Evolutionary conservation across 2,888 invertebrate species (phyloP).

Genomic region (Xestoiulus laeticollis): DNA sequence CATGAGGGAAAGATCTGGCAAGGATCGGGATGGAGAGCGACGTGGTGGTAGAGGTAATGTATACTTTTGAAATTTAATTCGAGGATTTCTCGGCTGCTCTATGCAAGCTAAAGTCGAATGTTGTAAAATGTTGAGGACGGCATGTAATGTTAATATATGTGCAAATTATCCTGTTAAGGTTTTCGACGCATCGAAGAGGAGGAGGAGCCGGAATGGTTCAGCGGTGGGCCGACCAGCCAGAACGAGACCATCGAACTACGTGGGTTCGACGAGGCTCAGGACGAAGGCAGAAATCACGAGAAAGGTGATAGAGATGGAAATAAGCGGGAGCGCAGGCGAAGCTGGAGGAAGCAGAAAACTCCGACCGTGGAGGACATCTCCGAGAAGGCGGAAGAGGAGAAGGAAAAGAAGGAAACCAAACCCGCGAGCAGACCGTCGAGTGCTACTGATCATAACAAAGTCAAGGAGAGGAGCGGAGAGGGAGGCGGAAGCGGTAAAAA

Average conservation of each 20-base stretch:
- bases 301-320: background rate
- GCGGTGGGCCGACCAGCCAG: constrained; percentile 84
- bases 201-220: constrained; percentile 89
- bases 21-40: constrained; percentile 54
- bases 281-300: constrained; percentile 51
- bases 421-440: background rate
- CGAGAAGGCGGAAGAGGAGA: constrained; percentile 52
- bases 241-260: constrained; percentile 88
- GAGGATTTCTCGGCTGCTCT: too few species aligned
- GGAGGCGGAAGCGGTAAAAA: background rate
- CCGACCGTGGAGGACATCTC: constrained; percentile 48
- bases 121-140: too few species aligned
- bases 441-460: background rate
- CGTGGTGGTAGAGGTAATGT: constrained; percentile 55
- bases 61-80: background rate
- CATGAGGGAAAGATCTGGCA: constrained; percentile 63
- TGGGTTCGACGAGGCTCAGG: constrained; percentile 80
- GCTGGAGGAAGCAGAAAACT: constrained; percentile 54
- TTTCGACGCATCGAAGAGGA: constrained; percentile 65
- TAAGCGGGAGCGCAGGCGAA: constrained; percentile 51
- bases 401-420: constrained; percentile 3
- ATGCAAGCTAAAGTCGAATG: too few species aligned
- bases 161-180: background rate
- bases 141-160: too few species aligned
- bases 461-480: background rate